These are phyloP conservation scores for Zonitis immaculata DNA, from an alignment of 2,888 invertebrate genomes.

Conservation along the genomic window DNA sequence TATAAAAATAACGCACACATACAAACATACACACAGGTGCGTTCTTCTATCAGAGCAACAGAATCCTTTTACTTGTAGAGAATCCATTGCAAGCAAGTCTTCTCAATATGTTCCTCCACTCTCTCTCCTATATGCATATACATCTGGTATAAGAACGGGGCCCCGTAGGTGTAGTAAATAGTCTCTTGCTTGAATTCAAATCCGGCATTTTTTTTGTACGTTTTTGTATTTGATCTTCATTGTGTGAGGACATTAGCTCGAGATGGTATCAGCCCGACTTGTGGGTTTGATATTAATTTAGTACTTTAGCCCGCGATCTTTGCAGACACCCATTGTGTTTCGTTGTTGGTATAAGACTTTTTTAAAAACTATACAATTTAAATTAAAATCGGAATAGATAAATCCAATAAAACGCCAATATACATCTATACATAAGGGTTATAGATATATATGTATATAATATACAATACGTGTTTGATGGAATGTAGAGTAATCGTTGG, in stretches of 20 bases:
- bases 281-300: constrained; percentile 47
- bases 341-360: neutral
- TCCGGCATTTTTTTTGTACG: constrained; percentile 43
- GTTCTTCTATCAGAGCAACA: constrained; percentile 24
- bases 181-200: constrained; percentile 48
- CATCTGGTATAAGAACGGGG: no score
- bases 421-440: no score
- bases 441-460: no score
- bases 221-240: constrained; percentile 46
- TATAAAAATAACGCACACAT: no score
- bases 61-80: constrained; percentile 13
- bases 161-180: constrained; percentile 49
- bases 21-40: constrained; percentile 43
- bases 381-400: no score
- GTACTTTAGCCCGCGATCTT: constrained; percentile 41
- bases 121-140: no score
- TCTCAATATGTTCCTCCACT: neutral
- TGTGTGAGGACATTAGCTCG: constrained; percentile 49
- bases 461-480: constrained; percentile 32
- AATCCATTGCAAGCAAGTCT: constrained; percentile 16
- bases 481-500: constrained; percentile 31
- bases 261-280: constrained; percentile 42
- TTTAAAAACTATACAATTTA: no score
- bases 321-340: constrained; percentile 33
- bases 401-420: no score